A percentile compares a stretch with the other conserved stretches of the same genome.
These are phyloP conservation scores for Pycnonotus jocosus DNA, from an alignment of 2,113 vertebrate genomes.

Conservation along the genomic window DNA sequence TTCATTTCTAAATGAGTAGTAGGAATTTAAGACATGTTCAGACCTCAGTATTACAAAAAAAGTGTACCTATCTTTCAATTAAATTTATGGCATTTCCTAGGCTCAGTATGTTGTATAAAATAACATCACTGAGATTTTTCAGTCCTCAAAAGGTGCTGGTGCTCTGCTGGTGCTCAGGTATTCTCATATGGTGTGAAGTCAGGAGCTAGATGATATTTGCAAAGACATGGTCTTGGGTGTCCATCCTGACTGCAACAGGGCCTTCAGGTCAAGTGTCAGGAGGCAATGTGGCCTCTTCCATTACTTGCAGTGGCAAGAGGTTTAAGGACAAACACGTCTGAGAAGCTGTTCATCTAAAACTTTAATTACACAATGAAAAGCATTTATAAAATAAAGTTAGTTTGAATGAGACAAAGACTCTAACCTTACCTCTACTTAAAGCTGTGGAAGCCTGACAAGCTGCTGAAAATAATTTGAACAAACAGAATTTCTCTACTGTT, in stretches of 20 bases:
- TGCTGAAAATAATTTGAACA: not conserved
- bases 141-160: not conserved
- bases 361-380: not conserved
- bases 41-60: not conserved
- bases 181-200: not conserved
- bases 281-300: not conserved
- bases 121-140: not conserved
- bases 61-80: not conserved
- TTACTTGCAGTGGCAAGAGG: not conserved
- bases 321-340: not conserved
- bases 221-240: not conserved
- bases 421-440: not conserved
- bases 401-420: not conserved
- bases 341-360: not conserved
- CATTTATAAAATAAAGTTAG: not conserved
- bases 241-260: not conserved
- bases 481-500: not conserved
- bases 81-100: not conserved
- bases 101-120: not conserved
- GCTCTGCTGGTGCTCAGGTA: not conserved
- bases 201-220: not conserved
- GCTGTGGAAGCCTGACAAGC: not conserved
- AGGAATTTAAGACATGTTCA: not conserved
- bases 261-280: not conserved
- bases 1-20: not conserved